Evolutionary conservation across 2,113 vertebrate species (phyloP).

Genomic region (Poeciliopsis prolifica): DNA sequence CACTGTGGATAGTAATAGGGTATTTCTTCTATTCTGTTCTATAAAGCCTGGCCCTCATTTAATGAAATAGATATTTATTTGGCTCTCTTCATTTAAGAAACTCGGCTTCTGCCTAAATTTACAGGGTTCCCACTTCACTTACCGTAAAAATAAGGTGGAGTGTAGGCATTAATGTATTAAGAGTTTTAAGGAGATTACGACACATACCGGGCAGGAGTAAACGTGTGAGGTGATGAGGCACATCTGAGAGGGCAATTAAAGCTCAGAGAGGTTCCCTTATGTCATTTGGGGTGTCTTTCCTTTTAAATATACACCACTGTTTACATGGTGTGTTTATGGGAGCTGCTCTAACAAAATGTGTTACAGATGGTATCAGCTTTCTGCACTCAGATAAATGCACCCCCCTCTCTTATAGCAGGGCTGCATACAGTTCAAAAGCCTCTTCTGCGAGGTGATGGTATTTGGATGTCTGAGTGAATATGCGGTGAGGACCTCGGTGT

Average conservation of each 20-base stretch:
- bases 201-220: neutral
- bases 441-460: slow-evolving; percentile 66
- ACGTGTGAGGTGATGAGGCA: slow-evolving; percentile 42
- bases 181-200: neutral
- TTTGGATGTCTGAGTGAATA: slow-evolving; percentile 59
- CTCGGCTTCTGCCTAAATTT: too few species aligned
- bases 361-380: slow-evolving; percentile 62
- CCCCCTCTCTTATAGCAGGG: slow-evolving; percentile 63
- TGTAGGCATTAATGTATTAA: neutral
- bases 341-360: slow-evolving; percentile 69
- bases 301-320: slow-evolving; percentile 56
- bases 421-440: slow-evolving; percentile 62
- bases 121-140: neutral
- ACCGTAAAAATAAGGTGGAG: neutral
- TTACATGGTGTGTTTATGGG: slow-evolving; percentile 71
- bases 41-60: neutral
- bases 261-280: slow-evolving; percentile 37
- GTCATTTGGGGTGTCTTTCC: slow-evolving; percentile 22
- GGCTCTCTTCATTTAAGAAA: too few species aligned
- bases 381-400: slow-evolving; percentile 70
- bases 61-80: neutral
- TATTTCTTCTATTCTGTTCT: neutral
- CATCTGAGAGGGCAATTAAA: slow-evolving; percentile 31
- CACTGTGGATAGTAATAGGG: too few species aligned
- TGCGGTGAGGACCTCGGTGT: slow-evolving; percentile 54